A percentile compares a stretch with the other conserved stretches of the same genome.
phyloP scores from a whole-genome alignment of 2,888 invertebrate genomes.

The Aphidius colemani region DNA sequence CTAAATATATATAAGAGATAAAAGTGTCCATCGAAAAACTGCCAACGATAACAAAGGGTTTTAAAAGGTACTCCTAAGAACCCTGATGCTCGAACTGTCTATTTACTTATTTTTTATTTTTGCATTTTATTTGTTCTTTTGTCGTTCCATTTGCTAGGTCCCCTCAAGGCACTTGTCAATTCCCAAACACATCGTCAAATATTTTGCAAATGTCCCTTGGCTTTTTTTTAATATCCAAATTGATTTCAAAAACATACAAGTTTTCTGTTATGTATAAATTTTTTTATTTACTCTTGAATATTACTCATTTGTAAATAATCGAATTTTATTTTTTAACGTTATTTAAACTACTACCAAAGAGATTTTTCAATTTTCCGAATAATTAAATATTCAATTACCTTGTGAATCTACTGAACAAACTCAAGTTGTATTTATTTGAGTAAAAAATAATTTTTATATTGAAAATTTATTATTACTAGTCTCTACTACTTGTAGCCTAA shows the following conservation, averaged over 20 bases:
- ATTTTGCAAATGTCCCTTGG: background rate
- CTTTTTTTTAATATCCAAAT: background rate
- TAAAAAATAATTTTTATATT: no score
- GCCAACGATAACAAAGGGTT: constrained; percentile 49
- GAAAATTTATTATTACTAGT: no score
- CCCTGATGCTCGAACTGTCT: constrained; percentile 22
- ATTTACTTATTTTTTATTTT: constrained; percentile 15
- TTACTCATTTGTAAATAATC: background rate
- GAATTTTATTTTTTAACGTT: background rate
- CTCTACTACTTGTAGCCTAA: no score
- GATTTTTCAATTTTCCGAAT: constrained; percentile 39
- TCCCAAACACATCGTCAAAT: background rate
- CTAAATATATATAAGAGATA: constrained; percentile 48
- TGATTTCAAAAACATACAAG: no score
- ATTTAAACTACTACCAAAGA: constrained; percentile 21
- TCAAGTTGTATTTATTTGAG: no score
- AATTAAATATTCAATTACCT: constrained; percentile 43
- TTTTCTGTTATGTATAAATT: background rate
- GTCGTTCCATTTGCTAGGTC: background rate
- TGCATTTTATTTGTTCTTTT: constrained; percentile 1
- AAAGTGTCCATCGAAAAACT: constrained; percentile 49
- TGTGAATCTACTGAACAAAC: constrained; percentile 28
- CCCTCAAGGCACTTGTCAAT: constrained; percentile 15
- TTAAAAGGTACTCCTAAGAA: constrained; percentile 45
- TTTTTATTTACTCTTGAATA: background rate